These are phyloP conservation scores for Liolophura sinensis DNA, from an alignment of 1,140 invertebrate species.

Conservation along the genomic window DNA sequence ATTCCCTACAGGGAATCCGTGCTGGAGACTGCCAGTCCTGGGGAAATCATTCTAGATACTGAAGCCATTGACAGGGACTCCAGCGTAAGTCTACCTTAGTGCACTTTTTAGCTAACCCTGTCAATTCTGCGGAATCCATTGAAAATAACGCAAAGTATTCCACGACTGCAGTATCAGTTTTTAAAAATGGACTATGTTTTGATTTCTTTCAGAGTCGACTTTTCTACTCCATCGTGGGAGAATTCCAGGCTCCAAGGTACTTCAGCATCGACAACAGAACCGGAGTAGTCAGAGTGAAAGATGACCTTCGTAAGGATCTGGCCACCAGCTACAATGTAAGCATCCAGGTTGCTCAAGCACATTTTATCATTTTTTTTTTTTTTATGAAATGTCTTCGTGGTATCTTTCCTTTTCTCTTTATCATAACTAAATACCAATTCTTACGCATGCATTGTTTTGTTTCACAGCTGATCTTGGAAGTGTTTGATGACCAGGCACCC, in stretches of 20 bases:
- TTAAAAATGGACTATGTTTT: too few relatives aligned
- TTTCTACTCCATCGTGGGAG: constrained; percentile 38
- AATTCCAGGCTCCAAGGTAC: constrained; percentile 34
- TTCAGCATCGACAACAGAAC: constrained; percentile 24
- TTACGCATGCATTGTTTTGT: neutral
- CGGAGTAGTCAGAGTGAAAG: constrained; percentile 43
- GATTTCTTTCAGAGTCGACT: constrained; percentile 35
- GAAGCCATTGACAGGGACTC: neutral
- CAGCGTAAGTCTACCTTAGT: too few relatives aligned
- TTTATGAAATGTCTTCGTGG: too few relatives aligned
- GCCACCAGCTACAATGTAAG: constrained; percentile 80
- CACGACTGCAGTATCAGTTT: too few relatives aligned
- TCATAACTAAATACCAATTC: too few relatives aligned
- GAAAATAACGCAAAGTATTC: too few relatives aligned
- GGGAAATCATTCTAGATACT: neutral
- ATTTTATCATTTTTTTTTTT: too few relatives aligned
- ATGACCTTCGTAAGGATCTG: constrained; percentile 81
- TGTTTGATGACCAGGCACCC: constrained; percentile 14
- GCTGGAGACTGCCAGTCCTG: constrained; percentile 2
- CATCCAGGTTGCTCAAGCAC: too few relatives aligned
- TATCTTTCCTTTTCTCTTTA: too few relatives aligned
- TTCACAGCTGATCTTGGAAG: constrained; percentile 23
- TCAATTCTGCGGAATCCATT: too few relatives aligned
- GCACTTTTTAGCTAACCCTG: too few relatives aligned
- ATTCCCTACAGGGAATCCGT: constrained; percentile 6